Conservation (phyloP, 64 coral and sea anemone genomes). For the Porites australiensis region DNA sequence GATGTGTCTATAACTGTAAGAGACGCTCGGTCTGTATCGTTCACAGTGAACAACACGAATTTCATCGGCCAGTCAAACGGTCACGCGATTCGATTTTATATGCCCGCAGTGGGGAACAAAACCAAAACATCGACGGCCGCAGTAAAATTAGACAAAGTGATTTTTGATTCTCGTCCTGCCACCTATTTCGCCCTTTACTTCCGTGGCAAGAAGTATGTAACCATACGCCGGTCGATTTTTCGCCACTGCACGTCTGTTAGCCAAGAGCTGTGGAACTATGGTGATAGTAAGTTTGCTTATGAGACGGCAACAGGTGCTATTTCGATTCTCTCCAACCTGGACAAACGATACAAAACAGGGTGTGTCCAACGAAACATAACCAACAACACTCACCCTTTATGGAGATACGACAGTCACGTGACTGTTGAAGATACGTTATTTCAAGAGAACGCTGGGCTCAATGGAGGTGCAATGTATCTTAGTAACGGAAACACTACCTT, state of each 20-base stretch:
- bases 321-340: not conserved
- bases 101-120: not conserved
- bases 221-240: conserved; percentile 9
- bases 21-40: not conserved
- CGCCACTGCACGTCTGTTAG: not conserved
- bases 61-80: not conserved
- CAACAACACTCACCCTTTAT: conserved; percentile 22
- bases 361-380: not conserved
- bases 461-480: conserved; percentile 7
- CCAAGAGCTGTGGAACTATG: not conserved
- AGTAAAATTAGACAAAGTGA: conserved; percentile 5
- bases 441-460: conserved; percentile 12
- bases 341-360: conserved; percentile 15
- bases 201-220: conserved; percentile 6
- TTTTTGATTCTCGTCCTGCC: conserved; percentile 28
- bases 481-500: conserved; percentile 43
- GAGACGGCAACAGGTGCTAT: conserved; percentile 11
- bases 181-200: conserved; percentile 1
- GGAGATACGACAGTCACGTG: conserved; percentile 31
- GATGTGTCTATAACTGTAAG: not conserved
- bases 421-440: conserved; percentile 46
- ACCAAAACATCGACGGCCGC: not conserved
- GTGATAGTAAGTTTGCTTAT: not conserved
- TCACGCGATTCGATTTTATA: not conserved
- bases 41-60: not conserved